phyloP scores from a whole-genome alignment of 2,113 vertebrate species.

The Lophochroa leadbeateri region DNA sequence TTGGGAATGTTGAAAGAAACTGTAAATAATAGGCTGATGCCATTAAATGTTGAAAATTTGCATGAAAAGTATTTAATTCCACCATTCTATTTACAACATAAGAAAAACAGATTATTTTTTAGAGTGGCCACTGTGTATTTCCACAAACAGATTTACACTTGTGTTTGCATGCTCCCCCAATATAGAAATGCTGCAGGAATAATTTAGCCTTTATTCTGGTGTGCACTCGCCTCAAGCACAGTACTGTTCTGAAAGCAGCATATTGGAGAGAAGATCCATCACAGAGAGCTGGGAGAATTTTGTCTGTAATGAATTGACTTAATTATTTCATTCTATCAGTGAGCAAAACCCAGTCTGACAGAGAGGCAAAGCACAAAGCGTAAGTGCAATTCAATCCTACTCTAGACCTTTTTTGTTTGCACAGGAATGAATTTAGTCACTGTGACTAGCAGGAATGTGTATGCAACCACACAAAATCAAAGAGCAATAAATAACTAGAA shows the following conservation, averaged over 20 bases:
- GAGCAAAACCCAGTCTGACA: background rate
- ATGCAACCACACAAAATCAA: background rate
- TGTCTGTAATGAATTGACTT: background rate
- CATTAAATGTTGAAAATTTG: background rate
- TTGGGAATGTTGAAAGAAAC: background rate
- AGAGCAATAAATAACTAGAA: slow-evolving; percentile 32
- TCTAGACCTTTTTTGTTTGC: background rate
- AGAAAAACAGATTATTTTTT: background rate
- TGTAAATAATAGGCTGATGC: background rate
- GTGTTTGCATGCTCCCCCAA: background rate
- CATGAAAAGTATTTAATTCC: background rate
- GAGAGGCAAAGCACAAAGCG: background rate
- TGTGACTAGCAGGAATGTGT: background rate
- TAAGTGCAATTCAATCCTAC: background rate
- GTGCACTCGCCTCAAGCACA: background rate
- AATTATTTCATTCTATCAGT: background rate
- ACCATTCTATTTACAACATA: background rate
- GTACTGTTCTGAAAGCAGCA: background rate
- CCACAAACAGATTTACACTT: background rate
- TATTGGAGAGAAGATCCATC: background rate
- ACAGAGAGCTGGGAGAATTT: background rate
- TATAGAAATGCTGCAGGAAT: background rate
- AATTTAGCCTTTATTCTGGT: background rate
- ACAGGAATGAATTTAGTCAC: background rate
- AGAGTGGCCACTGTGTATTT: background rate